Evolutionary conservation across 2,797 vertebrate species (phyloP), one percentile per base, ranked within the genome.

Genomic region (Thalassophryne amazonica): DNA sequence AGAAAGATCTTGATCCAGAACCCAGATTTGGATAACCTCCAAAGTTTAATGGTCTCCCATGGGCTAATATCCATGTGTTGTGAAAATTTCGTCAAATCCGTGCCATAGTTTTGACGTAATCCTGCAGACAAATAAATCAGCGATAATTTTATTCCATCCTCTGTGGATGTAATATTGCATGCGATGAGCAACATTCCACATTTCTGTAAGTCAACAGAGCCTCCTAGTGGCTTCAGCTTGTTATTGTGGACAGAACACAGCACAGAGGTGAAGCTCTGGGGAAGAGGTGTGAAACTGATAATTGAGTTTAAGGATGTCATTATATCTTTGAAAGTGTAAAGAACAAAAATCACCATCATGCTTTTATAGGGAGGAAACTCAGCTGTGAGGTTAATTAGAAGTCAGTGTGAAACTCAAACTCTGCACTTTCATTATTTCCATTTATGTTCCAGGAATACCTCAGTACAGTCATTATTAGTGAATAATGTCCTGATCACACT

Each of bases 231-330:
- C 18, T 20, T 41, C 1, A 7, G 17, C 3, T 0, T 37, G 25
- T 29, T 33, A 57, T 19, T 57, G 23, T 37, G 95, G 82, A 64
- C 94, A 90, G 86, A 96, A 95, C 17, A 95, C 91, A 0, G 93
- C 93, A 13, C 93, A 95, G 36, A 90, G 92, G 60, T 94, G 93
- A 9, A 93, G 77, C 68, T 94, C 94, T 95, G 45, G n/a, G 24
- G 5, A 22, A 41, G 2, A 25, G 2, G 7, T 2, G 3, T 14
- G 15, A 17, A 22, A 8, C 2, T 14, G 6, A n/a, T 3, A 20
- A 2, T 1, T 40, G 0, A 15, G 14, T 29, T 1, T 3, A 4
- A 22, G 28, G 5, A 10, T 18, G 2, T 18, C n/a, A 1, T 4
- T 19, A 11, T 4, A 7, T 6, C 11, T 40, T 18, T 7, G 0